phyloP scores from a whole-genome alignment of 1,140 invertebrate genomes.

The Bombyx mandarina region DNA sequence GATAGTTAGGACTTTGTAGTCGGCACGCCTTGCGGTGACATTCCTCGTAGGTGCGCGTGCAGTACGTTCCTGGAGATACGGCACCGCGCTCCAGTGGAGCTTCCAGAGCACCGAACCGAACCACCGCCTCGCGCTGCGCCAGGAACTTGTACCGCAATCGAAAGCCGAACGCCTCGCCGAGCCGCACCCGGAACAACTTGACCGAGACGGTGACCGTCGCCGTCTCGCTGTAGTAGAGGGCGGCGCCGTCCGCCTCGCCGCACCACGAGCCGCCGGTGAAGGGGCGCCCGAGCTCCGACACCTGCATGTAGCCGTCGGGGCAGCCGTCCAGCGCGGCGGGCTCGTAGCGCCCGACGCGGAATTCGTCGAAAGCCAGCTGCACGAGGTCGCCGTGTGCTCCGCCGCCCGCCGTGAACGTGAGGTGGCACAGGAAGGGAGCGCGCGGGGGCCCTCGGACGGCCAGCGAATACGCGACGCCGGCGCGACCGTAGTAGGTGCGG shows the following conservation, averaged over 20 bases:
- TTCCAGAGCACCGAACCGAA: slow-evolving; percentile 78
- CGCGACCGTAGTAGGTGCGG: slow-evolving; percentile 89
- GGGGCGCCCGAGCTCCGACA: slow-evolving; percentile 84
- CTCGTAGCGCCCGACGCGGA: slow-evolving; percentile 84
- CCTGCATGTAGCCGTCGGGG: slow-evolving; percentile 87
- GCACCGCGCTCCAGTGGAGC: slow-evolving; percentile 82
- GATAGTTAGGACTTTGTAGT: slow-evolving; percentile 90
- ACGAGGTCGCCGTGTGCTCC: slow-evolving; percentile 87
- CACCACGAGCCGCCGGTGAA: slow-evolving; percentile 89
- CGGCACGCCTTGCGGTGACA: slow-evolving; percentile 87
- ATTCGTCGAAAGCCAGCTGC: slow-evolving; percentile 86
- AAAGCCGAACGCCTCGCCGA: slow-evolving; percentile 80
- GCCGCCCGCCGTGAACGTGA: slow-evolving; percentile 90
- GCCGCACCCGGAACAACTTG: slow-evolving; percentile 79
- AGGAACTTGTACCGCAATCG: slow-evolving; percentile 77
- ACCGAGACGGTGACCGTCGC: slow-evolving; percentile 85
- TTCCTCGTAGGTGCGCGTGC: slow-evolving; percentile 88
- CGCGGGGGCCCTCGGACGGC: slow-evolving; percentile 78
- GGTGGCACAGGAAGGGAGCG: slow-evolving; percentile 88
- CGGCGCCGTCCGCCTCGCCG: slow-evolving; percentile 79
- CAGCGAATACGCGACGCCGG: slow-evolving; percentile 85
- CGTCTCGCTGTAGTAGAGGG: slow-evolving; percentile 89
- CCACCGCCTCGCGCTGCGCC: slow-evolving; percentile 74
- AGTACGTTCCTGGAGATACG: slow-evolving; percentile 88
- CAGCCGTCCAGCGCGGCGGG: slow-evolving; percentile 76